These are phyloP conservation scores for Aleiodes leptofemur DNA, from an alignment of 2,888 invertebrate species.

Conservation along the genomic window DNA sequence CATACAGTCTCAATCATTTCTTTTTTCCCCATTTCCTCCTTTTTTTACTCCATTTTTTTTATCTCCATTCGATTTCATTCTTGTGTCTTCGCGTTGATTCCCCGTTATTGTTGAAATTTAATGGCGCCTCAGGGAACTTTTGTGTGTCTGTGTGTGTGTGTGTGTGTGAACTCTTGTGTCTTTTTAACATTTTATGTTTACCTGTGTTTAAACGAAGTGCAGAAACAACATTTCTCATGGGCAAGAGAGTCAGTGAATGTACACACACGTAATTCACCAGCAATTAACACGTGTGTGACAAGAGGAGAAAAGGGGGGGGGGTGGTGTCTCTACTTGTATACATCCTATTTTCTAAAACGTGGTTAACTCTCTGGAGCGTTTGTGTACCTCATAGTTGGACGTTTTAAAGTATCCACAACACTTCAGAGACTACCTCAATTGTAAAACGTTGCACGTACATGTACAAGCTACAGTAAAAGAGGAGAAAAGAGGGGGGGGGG, in stretches of 20 bases:
- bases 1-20: not conserved
- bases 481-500: not conserved
- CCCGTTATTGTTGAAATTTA: slow-evolving; percentile 6
- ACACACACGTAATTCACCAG: slow-evolving; percentile 48
- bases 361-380: slow-evolving; percentile 29
- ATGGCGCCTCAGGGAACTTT: not conserved
- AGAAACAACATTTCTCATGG: slow-evolving; percentile 21
- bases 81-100: not conserved
- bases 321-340: slow-evolving; percentile 16
- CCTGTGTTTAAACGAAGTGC: slow-evolving; percentile 8
- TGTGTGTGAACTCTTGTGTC: slow-evolving; percentile 10
- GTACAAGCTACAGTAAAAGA: slow-evolving; percentile 7
- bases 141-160: not conserved
- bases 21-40: not conserved
- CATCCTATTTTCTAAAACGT: slow-evolving; percentile 45
- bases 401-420: slow-evolving; percentile 31
- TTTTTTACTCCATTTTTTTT: slow-evolving; percentile 8
- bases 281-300: slow-evolving; percentile 55
- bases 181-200: slow-evolving; percentile 22
- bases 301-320: no score
- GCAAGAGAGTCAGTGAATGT: slow-evolving; percentile 18
- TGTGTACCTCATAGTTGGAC: slow-evolving; percentile 26
- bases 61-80: slow-evolving; percentile 9
- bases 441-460: slow-evolving; percentile 53
- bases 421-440: slow-evolving; percentile 45